These are phyloP conservation scores for Catotricha subobsoleta DNA, from an alignment of 2,888 invertebrate genomes.

Conservation along the genomic window DNA sequence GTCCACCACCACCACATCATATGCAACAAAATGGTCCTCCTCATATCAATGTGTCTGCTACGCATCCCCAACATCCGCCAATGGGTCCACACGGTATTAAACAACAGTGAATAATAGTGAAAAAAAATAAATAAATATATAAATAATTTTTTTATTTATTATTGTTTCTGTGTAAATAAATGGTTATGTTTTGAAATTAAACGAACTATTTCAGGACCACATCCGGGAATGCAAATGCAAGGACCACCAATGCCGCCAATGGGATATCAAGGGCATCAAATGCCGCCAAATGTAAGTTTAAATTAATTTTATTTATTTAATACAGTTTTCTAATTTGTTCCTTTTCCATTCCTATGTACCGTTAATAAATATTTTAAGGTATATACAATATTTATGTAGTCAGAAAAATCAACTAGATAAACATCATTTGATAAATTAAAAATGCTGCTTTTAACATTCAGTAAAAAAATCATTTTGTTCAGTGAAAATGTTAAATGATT, in stretches of 20 bases:
- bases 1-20: slow-evolving; percentile 28
- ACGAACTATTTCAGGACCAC: slow-evolving; percentile 15
- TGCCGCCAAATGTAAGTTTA: slow-evolving; percentile 34
- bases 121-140: not conserved
- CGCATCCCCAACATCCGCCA: slow-evolving; percentile 27
- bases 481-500: no score
- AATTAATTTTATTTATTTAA: slow-evolving; percentile 14
- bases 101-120: not conserved
- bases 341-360: no score
- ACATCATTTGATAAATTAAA: no score
- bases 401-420: no score
- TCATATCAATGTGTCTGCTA: not conserved
- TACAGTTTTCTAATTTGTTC: not conserved
- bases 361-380: no score
- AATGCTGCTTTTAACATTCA: no score
- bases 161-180: not conserved
- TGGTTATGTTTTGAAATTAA: not conserved
- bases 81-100: slow-evolving; percentile 30
- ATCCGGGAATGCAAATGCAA: slow-evolving; percentile 30
- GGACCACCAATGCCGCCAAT: slow-evolving; percentile 30
- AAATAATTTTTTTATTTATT: not conserved
- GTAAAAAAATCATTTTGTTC: no score
- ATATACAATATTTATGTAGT: no score
- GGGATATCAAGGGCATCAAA: slow-evolving; percentile 43
- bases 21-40: slow-evolving; percentile 20